Evolutionary conservation across 1,140 invertebrate genomes (phyloP), one percentile per base, ranked within the genome.

Genomic region (Lepidostoma basale): DNA sequence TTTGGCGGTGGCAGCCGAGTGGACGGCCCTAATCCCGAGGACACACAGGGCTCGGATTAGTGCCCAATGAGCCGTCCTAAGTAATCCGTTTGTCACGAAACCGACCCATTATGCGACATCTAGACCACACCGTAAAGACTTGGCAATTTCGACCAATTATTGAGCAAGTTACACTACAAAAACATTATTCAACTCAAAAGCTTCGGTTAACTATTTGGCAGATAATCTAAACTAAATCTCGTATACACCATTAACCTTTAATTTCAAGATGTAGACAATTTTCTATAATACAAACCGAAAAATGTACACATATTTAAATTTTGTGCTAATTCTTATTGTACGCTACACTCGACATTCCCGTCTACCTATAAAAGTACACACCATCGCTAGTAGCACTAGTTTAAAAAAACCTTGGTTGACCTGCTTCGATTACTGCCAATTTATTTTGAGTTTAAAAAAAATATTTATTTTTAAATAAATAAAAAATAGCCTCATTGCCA

Each of bases 21-120:
- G 64, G 64, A 33, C 64, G 36, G 36, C 28, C 40, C 16, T 64
- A 54, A 64, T 64, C 62, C 47, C 20, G 3, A 18, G 26, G 40
- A 49, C 42, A 39, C 39, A 59, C 54, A 47, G 22, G 16, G 12
- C 18, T 30, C 23, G 64, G 36, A 66, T 64, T 64, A 64, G 45
- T 16, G 33, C n/a, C 45, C 28, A 23, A n/a, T 44, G 49, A 40
- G 20, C 33, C 63, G 49, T 28, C 26, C 63, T 56, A 44, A 66
- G 49, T 66, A 66, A 66, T 66, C 52, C 63, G 36, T 12, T n/a
- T 58, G 62, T 64, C 44, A 58, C 52, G 14, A 56, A 60, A 60
- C 52, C 52, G 56, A 40, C 36, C 25, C 39, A 42, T 60, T 44
- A 40, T 42, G 33, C 12, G 36, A 60, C 36, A 60, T 25, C 26